Percentiles rank a stretch among this genome's conserved stretches.
Conservation (phyloP, 2,888 invertebrate species). For the Diarsia dahlii region DNA sequence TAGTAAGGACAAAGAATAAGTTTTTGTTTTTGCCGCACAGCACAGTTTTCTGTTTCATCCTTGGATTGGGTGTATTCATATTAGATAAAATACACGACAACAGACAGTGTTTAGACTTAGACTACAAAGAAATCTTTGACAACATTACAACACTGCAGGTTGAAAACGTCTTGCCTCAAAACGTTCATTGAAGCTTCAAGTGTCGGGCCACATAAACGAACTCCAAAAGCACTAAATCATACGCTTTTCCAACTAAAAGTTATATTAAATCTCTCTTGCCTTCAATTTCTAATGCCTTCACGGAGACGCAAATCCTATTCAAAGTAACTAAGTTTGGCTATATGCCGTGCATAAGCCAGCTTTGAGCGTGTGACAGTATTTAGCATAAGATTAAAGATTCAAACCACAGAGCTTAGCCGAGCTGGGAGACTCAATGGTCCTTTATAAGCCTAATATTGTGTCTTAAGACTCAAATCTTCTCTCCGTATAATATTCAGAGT, state of each 20-base stretch:
- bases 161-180: not conserved
- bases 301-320: conserved; percentile 40
- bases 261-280: conserved; percentile 14
- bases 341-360: conserved; percentile 30
- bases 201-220: not conserved
- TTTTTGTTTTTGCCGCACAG: not conserved
- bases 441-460: conserved; percentile 30
- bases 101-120: not conserved
- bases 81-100: not conserved
- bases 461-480: not conserved
- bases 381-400: conserved; percentile 52
- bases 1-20: not conserved
- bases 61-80: not conserved
- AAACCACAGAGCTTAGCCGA: conserved; percentile 24
- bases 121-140: not conserved
- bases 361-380: conserved; percentile 42
- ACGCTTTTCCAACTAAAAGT: not conserved
- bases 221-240: not conserved
- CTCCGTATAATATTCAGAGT: not conserved
- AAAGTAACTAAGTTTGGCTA: conserved; percentile 38
- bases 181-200: too few relatives aligned
- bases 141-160: not conserved
- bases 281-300: conserved; percentile 4
- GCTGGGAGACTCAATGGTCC: conserved; percentile 13
- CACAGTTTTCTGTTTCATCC: not conserved